These are phyloP conservation scores for Drosophila cracens DNA, from an alignment of 2,888 invertebrate species.

Conservation along the genomic window DNA sequence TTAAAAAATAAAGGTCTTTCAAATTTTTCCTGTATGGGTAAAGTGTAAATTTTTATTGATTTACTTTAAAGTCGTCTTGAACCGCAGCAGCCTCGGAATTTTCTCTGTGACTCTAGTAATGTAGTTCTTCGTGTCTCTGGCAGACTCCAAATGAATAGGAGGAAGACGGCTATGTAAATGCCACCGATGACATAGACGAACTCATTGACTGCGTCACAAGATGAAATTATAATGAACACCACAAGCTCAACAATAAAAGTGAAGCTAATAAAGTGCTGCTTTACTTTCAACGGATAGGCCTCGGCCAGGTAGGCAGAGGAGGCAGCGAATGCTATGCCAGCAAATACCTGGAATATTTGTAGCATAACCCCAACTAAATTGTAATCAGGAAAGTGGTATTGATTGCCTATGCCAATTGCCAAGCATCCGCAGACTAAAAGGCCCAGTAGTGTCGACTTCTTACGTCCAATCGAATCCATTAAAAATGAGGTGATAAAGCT, in stretches of 20 bases:
- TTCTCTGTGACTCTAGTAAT: conserved; percentile 65
- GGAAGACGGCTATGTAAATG: conserved; percentile 41
- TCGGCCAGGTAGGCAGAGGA: conserved; percentile 72
- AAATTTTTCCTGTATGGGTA: neutral
- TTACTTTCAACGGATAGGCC: conserved; percentile 71
- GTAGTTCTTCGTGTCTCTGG: conserved; percentile 78
- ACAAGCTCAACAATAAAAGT: conserved; percentile 49
- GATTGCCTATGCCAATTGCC: conserved; percentile 50
- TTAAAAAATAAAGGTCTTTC: neutral
- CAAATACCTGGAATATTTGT: conserved; percentile 58
- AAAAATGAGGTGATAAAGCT: conserved; percentile 27
- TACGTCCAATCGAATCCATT: conserved; percentile 69
- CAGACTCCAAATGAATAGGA: conserved; percentile 46
- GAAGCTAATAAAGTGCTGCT: conserved; percentile 56
- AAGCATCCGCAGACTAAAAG: conserved; percentile 45
- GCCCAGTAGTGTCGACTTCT: conserved; percentile 47
- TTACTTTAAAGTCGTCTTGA: neutral
- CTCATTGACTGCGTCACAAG: neutral
- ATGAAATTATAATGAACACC: conserved; percentile 32
- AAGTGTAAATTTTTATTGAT: neutral
- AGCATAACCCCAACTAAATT: conserved; percentile 22
- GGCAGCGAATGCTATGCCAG: conserved; percentile 56
- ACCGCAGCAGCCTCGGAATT: conserved; percentile 44
- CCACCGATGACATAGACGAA: conserved; percentile 61
- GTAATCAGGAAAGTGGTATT: neutral